Percentiles rank a stretch among this genome's conserved stretches.
Evolutionary conservation across 2,113 vertebrate genomes (phyloP).

Genomic region (Protobothrops flavoviridis): DNA sequence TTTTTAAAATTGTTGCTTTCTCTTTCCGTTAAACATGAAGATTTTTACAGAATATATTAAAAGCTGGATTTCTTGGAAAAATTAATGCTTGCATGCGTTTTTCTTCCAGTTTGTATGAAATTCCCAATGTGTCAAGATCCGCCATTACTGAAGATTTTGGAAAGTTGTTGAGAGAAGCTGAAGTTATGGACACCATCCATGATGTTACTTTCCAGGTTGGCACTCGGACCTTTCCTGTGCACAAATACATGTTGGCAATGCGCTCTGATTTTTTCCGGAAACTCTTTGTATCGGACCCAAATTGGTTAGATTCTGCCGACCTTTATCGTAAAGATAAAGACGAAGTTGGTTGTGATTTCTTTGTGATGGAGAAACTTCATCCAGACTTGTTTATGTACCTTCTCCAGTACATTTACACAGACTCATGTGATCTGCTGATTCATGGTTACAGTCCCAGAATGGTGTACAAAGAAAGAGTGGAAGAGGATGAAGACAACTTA

Average conservation of each 20-base stretch:
- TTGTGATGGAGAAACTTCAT: slow-evolving; percentile 86
- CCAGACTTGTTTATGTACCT: slow-evolving; percentile 85
- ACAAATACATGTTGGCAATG: slow-evolving; percentile 89
- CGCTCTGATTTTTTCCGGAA: slow-evolving; percentile 89
- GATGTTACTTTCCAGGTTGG: slow-evolving; percentile 91
- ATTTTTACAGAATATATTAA: background rate
- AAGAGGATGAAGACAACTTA: slow-evolving; percentile 75
- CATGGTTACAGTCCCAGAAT: slow-evolving; percentile 79
- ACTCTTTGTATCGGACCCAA: slow-evolving; percentile 71
- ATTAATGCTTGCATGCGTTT: background rate
- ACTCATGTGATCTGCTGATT: slow-evolving; percentile 89
- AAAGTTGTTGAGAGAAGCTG: slow-evolving; percentile 81
- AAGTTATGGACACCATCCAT: slow-evolving; percentile 92
- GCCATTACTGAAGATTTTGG: slow-evolving; percentile 86
- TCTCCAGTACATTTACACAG: slow-evolving; percentile 91
- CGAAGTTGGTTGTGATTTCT: slow-evolving; percentile 85
- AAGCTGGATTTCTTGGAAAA: background rate
- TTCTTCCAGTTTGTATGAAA: slow-evolving; percentile 87
- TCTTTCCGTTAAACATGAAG: background rate
- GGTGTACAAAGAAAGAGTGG: slow-evolving; percentile 50
- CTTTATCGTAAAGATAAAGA: slow-evolving; percentile 83
- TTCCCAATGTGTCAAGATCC: slow-evolving; percentile 86
- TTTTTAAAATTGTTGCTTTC: background rate
- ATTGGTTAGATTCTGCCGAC: slow-evolving; percentile 64
- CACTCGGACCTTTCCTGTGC: slow-evolving; percentile 82